Conservation (phyloP, 2,888 invertebrate genomes). For the Callimorpha dominula region DNA sequence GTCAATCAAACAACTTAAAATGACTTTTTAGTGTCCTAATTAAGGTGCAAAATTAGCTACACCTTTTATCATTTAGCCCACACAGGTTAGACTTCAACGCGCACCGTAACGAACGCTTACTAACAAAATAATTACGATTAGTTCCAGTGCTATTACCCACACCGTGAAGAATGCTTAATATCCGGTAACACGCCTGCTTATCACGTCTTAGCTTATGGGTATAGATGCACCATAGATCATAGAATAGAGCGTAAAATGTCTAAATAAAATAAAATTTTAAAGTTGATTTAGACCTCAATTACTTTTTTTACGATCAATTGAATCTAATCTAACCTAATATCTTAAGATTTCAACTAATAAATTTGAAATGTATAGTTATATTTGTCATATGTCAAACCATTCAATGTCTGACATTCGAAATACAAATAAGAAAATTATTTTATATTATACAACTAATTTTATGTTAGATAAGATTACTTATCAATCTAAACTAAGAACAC, state of each 20-base stretch:
- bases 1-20: not conserved
- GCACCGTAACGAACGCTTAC: conserved; percentile 17
- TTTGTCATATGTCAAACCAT: too few species aligned
- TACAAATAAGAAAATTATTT: too few species aligned
- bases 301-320: too few species aligned
- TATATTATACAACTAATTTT: too few species aligned
- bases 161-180: conserved; percentile 44
- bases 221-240: not conserved
- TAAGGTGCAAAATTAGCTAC: not conserved
- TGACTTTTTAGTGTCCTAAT: not conserved
- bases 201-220: conserved; percentile 13
- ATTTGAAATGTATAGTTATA: too few species aligned
- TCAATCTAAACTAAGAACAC: too few species aligned
- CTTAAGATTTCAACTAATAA: too few species aligned
- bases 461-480: too few species aligned
- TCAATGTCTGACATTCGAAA: too few species aligned
- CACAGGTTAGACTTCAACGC: conserved; percentile 18
- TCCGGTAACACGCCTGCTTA: conserved; percentile 34
- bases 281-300: too few species aligned
- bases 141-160: conserved; percentile 31
- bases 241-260: not conserved
- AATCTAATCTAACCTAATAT: too few species aligned
- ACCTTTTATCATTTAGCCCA: not conserved
- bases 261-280: too few species aligned
- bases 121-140: conserved; percentile 43